Base-by-base conservation (phyloP, 2,113 vertebrate species). In the Alligator mississippiensis region DNA sequence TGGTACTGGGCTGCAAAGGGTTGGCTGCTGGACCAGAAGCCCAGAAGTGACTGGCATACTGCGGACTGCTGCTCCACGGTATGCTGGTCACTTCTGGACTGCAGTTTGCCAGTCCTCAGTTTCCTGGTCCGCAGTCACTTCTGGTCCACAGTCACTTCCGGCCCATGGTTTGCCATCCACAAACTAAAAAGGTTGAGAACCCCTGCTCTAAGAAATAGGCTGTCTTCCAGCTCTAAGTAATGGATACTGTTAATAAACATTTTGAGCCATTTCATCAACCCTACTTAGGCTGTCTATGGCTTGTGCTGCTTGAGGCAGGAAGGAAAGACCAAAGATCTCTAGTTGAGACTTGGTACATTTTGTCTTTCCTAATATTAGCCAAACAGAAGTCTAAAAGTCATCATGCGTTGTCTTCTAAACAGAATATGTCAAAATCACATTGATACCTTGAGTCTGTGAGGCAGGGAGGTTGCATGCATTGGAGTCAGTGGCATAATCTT, bases 271-370 rank as follows among this genome's bases (percentile, higher is more conserved):
- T 93, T 87, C 70, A 82, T 88, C 84, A 18, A 1, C 76, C 68
- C 47, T 84, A 4, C 59, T 66, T 82, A 22, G 54, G 25, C 30
- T 85, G 22, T 3, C 3, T 4, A 21, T 89, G 87, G 16, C 60
- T 94, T 19, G 47, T 64, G n/a, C 27, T 82, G 13, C 68, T 77
- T 61, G 68, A 83, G 87, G 38, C 25, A 92, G 70, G 19, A 89
- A 92, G 70, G 19, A 89, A 79, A 75, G 61, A 94, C 92, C 82
- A 92, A 92, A 96, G 57, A 77, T 93, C 62, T 12, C 59, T 75
- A 90, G 85, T 87, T 87, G 82, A 90, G 82, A 64, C 64, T 60
- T 61, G 63, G 28, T 30, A 22, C 89, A 91, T 78, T 84, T 87
- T 90, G 30, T 54, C 47, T 93, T 18, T 93, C 64, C 61, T 14